A percentile compares a stretch with the other conserved stretches of the same genome.
These are phyloP conservation scores for Theristus sp. DNA, from an alignment of 2,888 invertebrate genomes.

Conservation along the genomic window DNA sequence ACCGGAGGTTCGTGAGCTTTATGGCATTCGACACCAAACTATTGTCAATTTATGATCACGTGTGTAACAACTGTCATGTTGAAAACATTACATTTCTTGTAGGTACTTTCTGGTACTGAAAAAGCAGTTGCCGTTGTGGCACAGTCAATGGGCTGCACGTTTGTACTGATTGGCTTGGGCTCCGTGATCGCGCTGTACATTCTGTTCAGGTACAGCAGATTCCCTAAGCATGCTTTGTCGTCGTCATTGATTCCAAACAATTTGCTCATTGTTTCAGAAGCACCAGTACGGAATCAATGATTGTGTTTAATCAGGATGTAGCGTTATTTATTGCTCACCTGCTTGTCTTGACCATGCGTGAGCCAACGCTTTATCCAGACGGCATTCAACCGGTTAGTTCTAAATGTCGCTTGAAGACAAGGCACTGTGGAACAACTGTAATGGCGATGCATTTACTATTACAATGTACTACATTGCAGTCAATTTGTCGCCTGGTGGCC, in stretches of 20 bases:
- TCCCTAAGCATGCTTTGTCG: neutral
- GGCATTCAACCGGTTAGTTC: neutral
- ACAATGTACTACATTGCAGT: no score
- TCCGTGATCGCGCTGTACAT: neutral
- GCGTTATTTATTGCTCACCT: conserved; percentile 4
- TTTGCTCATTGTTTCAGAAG: neutral
- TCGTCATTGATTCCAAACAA: neutral
- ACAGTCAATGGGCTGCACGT: conserved; percentile 6
- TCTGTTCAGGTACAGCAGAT: neutral
- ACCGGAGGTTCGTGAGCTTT: no score
- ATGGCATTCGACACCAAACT: no score
- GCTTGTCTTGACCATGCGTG: conserved; percentile 5
- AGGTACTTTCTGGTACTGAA: neutral
- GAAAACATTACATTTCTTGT: no score
- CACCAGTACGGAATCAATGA: conserved; percentile 1
- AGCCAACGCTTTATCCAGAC: neutral
- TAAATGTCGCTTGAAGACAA: no score
- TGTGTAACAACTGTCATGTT: no score
- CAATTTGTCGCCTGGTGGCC: conserved; percentile 1
- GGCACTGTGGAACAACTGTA: no score
- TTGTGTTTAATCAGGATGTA: conserved; percentile 7
- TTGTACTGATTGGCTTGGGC: neutral
- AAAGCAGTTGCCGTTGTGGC: neutral
- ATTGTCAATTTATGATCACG: no score
- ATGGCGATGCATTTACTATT: no score